phyloP scores from a whole-genome alignment of 2,797 vertebrate genomes.

The Cirrhinus mrigala region DNA sequence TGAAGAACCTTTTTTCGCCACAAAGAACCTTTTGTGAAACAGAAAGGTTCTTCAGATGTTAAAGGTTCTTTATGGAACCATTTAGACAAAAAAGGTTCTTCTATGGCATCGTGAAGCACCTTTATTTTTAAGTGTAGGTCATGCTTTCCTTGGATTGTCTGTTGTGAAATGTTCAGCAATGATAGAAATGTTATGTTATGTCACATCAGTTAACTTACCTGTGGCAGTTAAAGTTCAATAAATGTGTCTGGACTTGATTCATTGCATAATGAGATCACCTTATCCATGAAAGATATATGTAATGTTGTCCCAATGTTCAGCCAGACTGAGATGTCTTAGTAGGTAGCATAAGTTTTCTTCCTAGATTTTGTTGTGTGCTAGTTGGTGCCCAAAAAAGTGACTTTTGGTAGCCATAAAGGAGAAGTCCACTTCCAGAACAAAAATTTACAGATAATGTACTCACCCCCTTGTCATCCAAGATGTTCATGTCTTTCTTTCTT shows the following conservation, averaged over 20 bases:
- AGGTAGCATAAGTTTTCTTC: no score
- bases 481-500: no score
- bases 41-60: no score
- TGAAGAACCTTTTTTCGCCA: no score
- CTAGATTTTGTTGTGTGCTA: background rate
- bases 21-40: no score
- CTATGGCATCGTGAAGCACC: no score
- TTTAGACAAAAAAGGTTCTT: no score
- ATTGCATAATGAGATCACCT: background rate
- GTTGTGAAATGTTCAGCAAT: background rate
- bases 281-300: background rate
- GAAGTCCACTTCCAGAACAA: no score
- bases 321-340: no score
- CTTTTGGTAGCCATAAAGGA: background rate
- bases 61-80: no score
- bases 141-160: background rate
- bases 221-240: background rate
- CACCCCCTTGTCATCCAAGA: no score
- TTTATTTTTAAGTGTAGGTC: background rate
- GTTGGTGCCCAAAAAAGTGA: background rate
- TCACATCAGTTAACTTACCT: background rate
- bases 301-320: background rate
- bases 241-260: background rate
- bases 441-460: no score
- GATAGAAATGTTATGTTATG: background rate